Evolutionary conservation across 2,113 vertebrate species (phyloP).

Genomic region (Agelaius tricolor): DNA sequence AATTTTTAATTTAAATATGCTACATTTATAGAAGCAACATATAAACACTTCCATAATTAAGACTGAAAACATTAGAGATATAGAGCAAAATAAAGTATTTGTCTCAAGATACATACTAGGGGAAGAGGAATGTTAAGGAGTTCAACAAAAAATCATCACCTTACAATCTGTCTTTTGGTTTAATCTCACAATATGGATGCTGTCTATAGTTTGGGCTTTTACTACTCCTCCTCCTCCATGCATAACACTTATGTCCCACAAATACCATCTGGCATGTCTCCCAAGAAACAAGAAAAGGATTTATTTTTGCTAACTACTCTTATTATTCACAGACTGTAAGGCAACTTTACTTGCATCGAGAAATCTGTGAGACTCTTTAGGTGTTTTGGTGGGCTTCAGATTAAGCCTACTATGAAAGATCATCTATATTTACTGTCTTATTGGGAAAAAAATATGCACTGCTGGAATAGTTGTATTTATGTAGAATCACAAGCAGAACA

Average conservation of each 20-base stretch:
- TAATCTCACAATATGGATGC: not conserved
- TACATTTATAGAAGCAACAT: not conserved
- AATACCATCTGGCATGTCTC: not conserved
- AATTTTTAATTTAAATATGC: not conserved
- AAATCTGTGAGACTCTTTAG: not conserved
- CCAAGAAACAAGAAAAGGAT: not conserved
- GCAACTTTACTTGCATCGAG: not conserved
- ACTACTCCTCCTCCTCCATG: no score
- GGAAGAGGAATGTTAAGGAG: not conserved
- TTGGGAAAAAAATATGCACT: not conserved
- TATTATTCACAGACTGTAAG: not conserved
- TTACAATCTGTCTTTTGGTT: not conserved
- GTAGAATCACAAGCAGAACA: not conserved
- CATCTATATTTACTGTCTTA: not conserved
- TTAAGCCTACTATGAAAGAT: not conserved
- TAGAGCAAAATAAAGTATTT: not conserved
- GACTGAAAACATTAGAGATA: not conserved
- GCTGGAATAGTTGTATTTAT: not conserved
- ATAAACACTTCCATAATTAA: not conserved
- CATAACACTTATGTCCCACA: not conserved
- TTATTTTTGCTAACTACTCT: not conserved
- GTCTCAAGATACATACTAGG: not conserved
- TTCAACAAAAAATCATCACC: not conserved
- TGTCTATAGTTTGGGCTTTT: not conserved
- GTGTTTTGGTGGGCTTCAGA: not conserved